phyloP scores from a whole-genome alignment of 2,113 vertebrate species.

The Trachemys scripta region DNA sequence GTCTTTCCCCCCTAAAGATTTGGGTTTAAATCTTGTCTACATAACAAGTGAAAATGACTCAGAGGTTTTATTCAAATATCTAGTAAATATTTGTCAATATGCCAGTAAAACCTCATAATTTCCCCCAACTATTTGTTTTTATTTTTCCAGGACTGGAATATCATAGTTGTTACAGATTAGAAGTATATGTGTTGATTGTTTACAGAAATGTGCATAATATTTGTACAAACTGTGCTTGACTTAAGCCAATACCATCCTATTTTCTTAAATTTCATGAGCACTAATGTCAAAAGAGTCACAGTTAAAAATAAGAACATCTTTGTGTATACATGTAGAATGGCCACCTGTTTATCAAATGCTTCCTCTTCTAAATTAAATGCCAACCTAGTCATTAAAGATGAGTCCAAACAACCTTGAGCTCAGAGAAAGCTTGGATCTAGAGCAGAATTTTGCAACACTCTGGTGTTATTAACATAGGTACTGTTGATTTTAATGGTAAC shows the following conservation, averaged over 20 bases:
- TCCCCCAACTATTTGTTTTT: neutral
- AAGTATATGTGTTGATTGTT: neutral
- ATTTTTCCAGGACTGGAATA: neutral
- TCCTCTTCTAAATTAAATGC: neutral
- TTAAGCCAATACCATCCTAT: neutral
- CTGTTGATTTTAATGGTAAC: neutral
- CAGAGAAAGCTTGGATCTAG: constrained; percentile 2
- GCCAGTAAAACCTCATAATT: neutral
- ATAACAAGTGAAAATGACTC: too few species aligned
- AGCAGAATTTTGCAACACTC: neutral
- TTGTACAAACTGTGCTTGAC: neutral
- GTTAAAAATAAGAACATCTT: neutral
- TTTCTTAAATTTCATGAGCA: neutral
- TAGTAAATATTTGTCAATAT: neutral
- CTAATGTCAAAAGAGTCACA: neutral
- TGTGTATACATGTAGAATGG: neutral
- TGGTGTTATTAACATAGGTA: neutral
- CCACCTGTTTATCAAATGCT: neutral
- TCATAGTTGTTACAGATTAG: neutral
- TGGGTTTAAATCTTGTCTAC: too few species aligned
- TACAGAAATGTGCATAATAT: neutral
- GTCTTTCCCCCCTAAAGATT: too few species aligned
- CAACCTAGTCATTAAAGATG: neutral
- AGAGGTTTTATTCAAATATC: neutral
- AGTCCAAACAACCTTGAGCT: neutral